Conservation (phyloP, 2,797 vertebrate species). For the Pseudochromis fuscus region DNA sequence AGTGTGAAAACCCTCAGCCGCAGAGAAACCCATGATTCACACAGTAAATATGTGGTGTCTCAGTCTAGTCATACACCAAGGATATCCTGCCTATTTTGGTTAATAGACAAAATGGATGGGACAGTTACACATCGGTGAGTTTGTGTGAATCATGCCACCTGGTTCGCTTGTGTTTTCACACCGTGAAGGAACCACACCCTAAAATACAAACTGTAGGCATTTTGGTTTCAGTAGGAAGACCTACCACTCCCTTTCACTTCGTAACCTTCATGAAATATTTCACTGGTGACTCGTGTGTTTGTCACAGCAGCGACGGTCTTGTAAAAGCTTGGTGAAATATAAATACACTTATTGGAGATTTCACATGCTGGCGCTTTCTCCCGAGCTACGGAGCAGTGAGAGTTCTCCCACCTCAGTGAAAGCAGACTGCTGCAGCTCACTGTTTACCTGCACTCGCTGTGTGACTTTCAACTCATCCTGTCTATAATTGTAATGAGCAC, state of each 20-base stretch:
- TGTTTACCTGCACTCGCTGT: neutral
- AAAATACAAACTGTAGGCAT: constrained; percentile 35
- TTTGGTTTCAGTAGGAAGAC: constrained; percentile 44
- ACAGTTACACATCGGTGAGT: constrained; percentile 40
- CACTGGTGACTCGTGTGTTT: constrained; percentile 46
- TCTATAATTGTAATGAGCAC: constrained; percentile 6
- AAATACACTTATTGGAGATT: constrained; percentile 24
- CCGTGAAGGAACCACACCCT: constrained; percentile 62
- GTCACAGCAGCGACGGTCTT: constrained; percentile 34
- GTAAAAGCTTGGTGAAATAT: constrained; percentile 23
- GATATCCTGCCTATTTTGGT: constrained; percentile 63
- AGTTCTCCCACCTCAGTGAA: constrained; percentile 53
- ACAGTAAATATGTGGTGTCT: constrained; percentile 62
- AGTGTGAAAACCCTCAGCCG: constrained; percentile 68
- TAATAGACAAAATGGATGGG: constrained; percentile 37
- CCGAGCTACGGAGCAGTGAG: constrained; percentile 37
- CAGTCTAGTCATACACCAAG: constrained; percentile 64
- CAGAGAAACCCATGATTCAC: constrained; percentile 75
- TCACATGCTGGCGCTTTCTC: constrained; percentile 35
- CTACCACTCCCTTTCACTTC: constrained; percentile 55
- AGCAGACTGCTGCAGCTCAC: neutral
- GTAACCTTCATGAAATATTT: constrained; percentile 49
- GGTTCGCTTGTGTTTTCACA: constrained; percentile 67
- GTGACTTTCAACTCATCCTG: neutral
- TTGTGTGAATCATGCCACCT: constrained; percentile 63